Percentiles rank a stretch among this genome's conserved stretches.
phyloP scores from a whole-genome alignment of 1,140 invertebrate species.

The Berghia stephanieae region DNA sequence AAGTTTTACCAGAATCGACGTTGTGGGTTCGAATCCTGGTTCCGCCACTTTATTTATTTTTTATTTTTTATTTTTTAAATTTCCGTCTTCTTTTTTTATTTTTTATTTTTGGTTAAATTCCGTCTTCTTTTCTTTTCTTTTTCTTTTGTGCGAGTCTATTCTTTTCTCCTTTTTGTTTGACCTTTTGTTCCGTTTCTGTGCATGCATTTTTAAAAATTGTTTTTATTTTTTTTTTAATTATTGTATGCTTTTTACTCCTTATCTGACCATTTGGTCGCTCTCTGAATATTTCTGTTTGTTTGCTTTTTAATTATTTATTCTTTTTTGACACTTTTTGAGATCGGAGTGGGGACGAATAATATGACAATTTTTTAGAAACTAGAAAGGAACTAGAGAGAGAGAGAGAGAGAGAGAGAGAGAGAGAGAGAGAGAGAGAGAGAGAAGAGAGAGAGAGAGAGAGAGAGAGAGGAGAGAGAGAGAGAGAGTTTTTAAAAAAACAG shows the following conservation, averaged over 20 bases:
- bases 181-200: no score
- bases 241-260: background rate
- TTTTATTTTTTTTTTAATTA: no score
- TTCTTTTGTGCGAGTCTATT: no score
- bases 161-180: no score
- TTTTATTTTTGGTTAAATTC: no score
- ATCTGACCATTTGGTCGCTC: background rate
- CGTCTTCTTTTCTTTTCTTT: no score
- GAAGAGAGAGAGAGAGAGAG: background rate
- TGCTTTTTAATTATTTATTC: background rate
- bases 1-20: no score
- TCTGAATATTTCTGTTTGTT: background rate
- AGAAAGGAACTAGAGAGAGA: constrained; percentile 3
- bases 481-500: background rate
- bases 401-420: background rate
- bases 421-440: constrained; percentile 2
- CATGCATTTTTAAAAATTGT: no score
- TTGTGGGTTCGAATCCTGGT: no score
- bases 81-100: no score
- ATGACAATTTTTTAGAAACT: background rate
- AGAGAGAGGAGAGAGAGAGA: background rate
- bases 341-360: background rate
- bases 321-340: background rate
- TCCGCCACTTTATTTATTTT: no score
- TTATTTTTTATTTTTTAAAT: no score